Evolutionary conservation across 2,113 vertebrate species (phyloP), one percentile per base, ranked within the genome.

Genomic region (Suricata suricatta): DNA sequence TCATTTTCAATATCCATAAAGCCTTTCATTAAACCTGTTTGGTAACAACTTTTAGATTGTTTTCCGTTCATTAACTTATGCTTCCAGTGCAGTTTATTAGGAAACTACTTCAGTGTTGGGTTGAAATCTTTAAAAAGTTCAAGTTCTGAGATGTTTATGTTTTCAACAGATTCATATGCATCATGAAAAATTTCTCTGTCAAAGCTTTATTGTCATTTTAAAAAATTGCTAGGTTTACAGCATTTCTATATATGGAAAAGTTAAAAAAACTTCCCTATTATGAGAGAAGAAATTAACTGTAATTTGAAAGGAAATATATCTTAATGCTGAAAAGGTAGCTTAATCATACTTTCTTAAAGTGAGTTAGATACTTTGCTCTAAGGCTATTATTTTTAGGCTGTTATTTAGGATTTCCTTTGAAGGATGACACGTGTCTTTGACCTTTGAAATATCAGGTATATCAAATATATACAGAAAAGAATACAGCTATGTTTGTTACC

Each of bases 271-370:
- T 95, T 88, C 19, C 44, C 23, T 44, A 19, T 50, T 71, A 4
- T 50, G 8, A 88, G 35, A 38, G 17, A 93, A 71, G 31, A 60
- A 68, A 57, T 86, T 95, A 87, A 64, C 12, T 66, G 13, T 90
- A 82, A 81, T 96, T 94, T 77, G 44, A 90, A 94, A 89, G n/a
- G 19, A 89, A 83, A 83, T 41, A 87, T 87, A 87, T 90, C 38
- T 84, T 96, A 80, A 66, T 52, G 33, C 38, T 79, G 25, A 71
- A 91, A 97, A 77, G 14, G 17, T 74, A 68, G 25, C 54, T 94
- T 69, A 44, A 52, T 77, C 74, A 27, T 93, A 63, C 50, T 90
- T 93, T 90, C 23, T n/a, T 66, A 60, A 86, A 96, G 68, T 84
- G 19, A 91, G 68, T 60, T 91, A 66, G 38, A 15, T 68, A 41